Base-by-base conservation (phyloP, 2,888 invertebrate genomes). In the Cheilosia vernalis region DNA sequence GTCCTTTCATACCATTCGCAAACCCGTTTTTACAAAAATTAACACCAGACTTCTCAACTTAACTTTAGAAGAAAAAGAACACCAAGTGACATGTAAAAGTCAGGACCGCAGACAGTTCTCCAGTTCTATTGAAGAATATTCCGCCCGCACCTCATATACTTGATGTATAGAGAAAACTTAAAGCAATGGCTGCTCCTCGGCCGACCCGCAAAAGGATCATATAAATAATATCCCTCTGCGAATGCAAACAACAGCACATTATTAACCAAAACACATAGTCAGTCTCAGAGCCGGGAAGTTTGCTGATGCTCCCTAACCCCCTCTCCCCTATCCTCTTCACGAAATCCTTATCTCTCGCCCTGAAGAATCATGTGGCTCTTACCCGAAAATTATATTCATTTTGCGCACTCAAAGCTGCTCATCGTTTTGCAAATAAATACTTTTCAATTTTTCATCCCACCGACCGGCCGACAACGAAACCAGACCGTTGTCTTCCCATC, bases 381-480 rank as follows among this genome's bases (percentile, higher is more conserved):
- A 81, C 81, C 81, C 81, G 81, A 85, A 81, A 85, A 85, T 85
- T 85, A 85, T 85, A 85, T 85, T 85, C 81, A 85, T 85, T 85
- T 85, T 85, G 85, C 76, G 85, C 85, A 85, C 85, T 85, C 85
- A 85, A 67, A 85, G 85, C 85, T 85, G 85, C 85, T 85, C 85
- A 85, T 85, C 85, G 85, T 85, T 85, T 85, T 85, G 56, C 81
- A 77, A 85, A 85, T 85, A 85, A 85, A 85, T 85, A 85, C 85
- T 85, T 85, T 85, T 85, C 85, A 85, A 85, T 85, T 85, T 85
- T 85, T 85, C 85, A 85, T 81, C 66, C 85, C 76, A 70, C 51
- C 64, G 47, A 47, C 80, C 77, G 40, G 13, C 56, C 51, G 1
- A 40, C 37, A 13, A 13, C 49, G 30, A 4, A 7, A 61, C 67